Evolutionary conservation across 2,888 invertebrate genomes (phyloP), one percentile per base, ranked within the genome.

Genomic region (Abrostola triplasia): DNA sequence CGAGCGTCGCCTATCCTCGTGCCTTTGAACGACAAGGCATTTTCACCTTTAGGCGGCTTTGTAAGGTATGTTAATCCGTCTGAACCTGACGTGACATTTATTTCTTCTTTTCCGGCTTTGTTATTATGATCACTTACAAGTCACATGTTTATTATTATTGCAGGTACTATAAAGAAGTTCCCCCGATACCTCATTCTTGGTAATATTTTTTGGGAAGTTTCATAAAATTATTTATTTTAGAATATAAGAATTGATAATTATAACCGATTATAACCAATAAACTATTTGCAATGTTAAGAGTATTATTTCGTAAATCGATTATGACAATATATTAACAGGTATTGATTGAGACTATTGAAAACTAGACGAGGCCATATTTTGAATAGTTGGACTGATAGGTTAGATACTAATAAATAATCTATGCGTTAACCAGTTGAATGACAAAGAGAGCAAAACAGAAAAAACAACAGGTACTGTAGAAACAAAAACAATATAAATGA

Each of bases 141-240:
- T 50, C 42, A 6, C n/a, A 47, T 12, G 9, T 41, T 40, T 12
- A 36, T 36, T 58, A 5, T 12, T 59, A 73, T 88, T 86, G 59
- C 86, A 94, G 94, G 76, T 93, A 92, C 76, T 94, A 93, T 77
- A 94, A 93, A 76, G 92, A 93, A 86, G 92, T 94, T 1, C 93
- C 93, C 12, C 92, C 93, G 7, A 93, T 94, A 37, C 93, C 93
- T 11, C 92, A 88, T 57, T 79, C 88, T 8, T 92, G 91, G 89
- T 90, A 78, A 66, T 50, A 42, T 35, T 35, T 42, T 38, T 24
- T 24, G 24, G 1, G 24, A 24, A 4, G 24, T 24, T 24, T 24
- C 1, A 24, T 53, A n/a, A 6, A 7, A 10, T 36, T 24, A 24
- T 2, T 0, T 6, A 36, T 13, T n/a, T n/a, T n/a, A n/a, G n/a